Conservation (phyloP, 2,888 invertebrate species). For the Eulithis testata region DNA sequence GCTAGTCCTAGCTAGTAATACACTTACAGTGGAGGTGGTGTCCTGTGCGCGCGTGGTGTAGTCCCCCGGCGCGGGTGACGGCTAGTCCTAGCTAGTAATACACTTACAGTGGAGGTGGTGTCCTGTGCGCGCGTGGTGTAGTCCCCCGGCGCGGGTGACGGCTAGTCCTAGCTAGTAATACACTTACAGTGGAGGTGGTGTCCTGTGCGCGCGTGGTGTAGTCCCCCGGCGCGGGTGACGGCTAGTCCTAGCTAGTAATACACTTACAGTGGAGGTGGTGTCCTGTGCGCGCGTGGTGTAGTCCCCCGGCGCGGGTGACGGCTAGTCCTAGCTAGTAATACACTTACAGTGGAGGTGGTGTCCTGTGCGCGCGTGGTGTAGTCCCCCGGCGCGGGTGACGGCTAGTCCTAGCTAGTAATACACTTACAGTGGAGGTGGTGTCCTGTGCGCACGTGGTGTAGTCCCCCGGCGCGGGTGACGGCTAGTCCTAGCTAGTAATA, state of each 20-base stretch:
- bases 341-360: constrained; percentile 72
- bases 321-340: too few relatives aligned
- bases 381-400: constrained; percentile 59
- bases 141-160: constrained; percentile 59
- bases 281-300: constrained; percentile 71
- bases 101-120: constrained; percentile 72
- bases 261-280: constrained; percentile 72
- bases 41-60: constrained; percentile 71
- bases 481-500: too few relatives aligned
- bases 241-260: too few relatives aligned
- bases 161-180: too few relatives aligned
- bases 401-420: too few relatives aligned
- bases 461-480: constrained; percentile 59
- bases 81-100: too few relatives aligned
- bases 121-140: constrained; percentile 71
- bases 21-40: constrained; percentile 72
- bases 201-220: constrained; percentile 71
- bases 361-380: constrained; percentile 71
- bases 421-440: constrained; percentile 72
- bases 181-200: constrained; percentile 72
- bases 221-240: constrained; percentile 59
- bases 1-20: too few relatives aligned
- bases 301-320: constrained; percentile 59
- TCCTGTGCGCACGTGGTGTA: constrained; percentile 71
- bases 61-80: constrained; percentile 59